Percentiles rank a stretch among this genome's conserved stretches.
These are phyloP conservation scores for Spodoptera picta DNA, from an alignment of 2,888 invertebrate genomes.

Conservation along the genomic window DNA sequence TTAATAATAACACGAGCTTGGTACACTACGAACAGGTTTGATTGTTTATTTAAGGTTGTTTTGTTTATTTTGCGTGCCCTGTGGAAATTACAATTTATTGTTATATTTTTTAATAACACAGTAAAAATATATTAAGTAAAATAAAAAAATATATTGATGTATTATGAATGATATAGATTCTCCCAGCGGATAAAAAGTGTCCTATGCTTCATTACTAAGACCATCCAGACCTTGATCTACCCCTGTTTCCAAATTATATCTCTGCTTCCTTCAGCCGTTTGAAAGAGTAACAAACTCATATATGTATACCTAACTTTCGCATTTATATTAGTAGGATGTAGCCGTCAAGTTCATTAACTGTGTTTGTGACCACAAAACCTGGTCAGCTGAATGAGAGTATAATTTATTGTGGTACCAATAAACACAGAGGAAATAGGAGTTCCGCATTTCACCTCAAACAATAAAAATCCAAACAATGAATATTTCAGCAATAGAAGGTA, in stretches of 20 bases:
- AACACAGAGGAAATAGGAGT: constrained; percentile 29
- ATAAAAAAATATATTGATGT: background rate
- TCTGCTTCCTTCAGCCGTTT: too few relatives aligned
- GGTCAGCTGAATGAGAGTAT: background rate
- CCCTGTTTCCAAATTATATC: too few relatives aligned
- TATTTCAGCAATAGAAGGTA: constrained; percentile 23
- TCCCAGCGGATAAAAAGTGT: too few relatives aligned
- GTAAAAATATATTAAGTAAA: background rate
- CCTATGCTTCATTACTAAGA: too few relatives aligned
- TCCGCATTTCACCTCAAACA: constrained; percentile 39
- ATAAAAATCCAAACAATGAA: constrained; percentile 31
- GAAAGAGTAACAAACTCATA: too few relatives aligned
- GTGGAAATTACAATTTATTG: too few relatives aligned
- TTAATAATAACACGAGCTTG: constrained; percentile 4
- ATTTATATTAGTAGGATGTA: background rate
- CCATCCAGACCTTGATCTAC: too few relatives aligned
- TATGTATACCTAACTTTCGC: too few relatives aligned
- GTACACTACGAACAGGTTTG: constrained; percentile 10
- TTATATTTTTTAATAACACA: constrained; percentile 1
- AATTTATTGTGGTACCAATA: constrained; percentile 14
- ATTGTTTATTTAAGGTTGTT: background rate
- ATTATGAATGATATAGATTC: too few relatives aligned
- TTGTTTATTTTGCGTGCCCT: too few relatives aligned
- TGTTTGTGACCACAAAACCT: background rate
- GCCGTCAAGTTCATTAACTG: background rate